These are phyloP conservation scores for Phaedon cochleariae DNA, from an alignment of 2,888 invertebrate species.

Conservation along the genomic window DNA sequence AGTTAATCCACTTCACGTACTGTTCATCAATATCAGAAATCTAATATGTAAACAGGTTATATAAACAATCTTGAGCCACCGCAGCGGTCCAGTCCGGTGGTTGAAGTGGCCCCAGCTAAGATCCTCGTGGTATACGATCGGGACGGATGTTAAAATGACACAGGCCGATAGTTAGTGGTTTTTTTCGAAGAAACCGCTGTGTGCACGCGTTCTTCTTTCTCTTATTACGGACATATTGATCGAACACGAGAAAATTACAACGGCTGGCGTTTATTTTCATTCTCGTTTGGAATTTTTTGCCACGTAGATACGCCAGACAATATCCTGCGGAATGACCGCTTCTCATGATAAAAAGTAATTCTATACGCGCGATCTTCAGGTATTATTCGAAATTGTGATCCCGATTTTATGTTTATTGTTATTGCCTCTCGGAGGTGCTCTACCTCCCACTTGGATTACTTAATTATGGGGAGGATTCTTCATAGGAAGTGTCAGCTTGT, in stretches of 20 bases:
- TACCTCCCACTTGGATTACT: constrained; percentile 40
- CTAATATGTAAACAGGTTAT: constrained; percentile 49
- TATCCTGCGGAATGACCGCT: constrained; percentile 42
- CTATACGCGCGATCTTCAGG: constrained; percentile 38
- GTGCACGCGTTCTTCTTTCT: constrained; percentile 49
- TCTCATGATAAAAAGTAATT: constrained; percentile 36
- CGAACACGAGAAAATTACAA: constrained; percentile 50
- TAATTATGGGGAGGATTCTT: constrained; percentile 24
- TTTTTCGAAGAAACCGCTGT: constrained; percentile 47
- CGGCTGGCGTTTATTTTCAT: constrained; percentile 38
- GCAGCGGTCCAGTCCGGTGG: constrained; percentile 36
- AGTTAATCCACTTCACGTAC: constrained; percentile 46
- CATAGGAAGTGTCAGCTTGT: constrained; percentile 4
- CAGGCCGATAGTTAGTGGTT: constrained; percentile 48
- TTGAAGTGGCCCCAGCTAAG: constrained; percentile 21
- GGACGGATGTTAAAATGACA: constrained; percentile 45
- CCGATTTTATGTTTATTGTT: constrained; percentile 43
- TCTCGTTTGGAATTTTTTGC: constrained; percentile 42
- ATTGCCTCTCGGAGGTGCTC: constrained; percentile 35
- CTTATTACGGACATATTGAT: constrained; percentile 50
- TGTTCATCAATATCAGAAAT: constrained; percentile 45
- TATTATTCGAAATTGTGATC: constrained; percentile 38
- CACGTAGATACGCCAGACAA: constrained; percentile 44
- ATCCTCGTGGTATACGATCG: constrained; percentile 26
- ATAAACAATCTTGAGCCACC: constrained; percentile 48